Conservation (phyloP, 2,888 invertebrate species). For the Tortrix viridana region DNA sequence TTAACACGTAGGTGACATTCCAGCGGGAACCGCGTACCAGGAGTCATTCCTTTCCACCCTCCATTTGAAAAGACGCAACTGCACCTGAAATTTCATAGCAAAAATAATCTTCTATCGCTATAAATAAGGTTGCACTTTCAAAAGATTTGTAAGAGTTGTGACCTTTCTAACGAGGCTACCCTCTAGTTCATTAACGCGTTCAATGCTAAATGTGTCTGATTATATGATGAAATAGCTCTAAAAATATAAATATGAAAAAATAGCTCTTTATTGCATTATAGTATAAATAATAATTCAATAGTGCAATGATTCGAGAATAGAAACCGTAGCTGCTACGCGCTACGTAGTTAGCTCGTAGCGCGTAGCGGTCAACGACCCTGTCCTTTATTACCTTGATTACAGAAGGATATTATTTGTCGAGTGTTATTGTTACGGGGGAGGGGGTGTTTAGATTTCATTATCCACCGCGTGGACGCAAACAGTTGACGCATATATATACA, state of each 20-base stretch:
- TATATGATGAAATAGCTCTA: too few species aligned
- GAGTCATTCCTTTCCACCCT: background rate
- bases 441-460: slow-evolving; percentile 36
- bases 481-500: slow-evolving; percentile 19
- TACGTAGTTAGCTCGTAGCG: slow-evolving; percentile 12
- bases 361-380: slow-evolving; percentile 29
- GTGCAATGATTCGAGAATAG: slow-evolving; percentile 18
- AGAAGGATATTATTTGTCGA: slow-evolving; percentile 32
- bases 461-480: slow-evolving; percentile 27
- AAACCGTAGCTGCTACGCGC: slow-evolving; percentile 8
- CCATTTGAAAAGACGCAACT: background rate
- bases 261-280: too few species aligned
- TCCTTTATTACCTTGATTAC: slow-evolving; percentile 25
- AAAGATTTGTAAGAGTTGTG: too few species aligned
- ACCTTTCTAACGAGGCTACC: too few species aligned
- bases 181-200: too few species aligned
- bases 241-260: too few species aligned
- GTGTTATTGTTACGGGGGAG: slow-evolving; percentile 28
- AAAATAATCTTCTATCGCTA: too few species aligned
- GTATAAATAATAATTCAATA: slow-evolving; percentile 25
- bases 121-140: too few species aligned
- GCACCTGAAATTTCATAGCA: too few species aligned
- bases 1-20: background rate
- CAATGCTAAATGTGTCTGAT: too few species aligned
- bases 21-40: background rate